Conservation (phyloP, 37 sponge, comb jelly and placozoan species). For the Corticium candelabrum region DNA sequence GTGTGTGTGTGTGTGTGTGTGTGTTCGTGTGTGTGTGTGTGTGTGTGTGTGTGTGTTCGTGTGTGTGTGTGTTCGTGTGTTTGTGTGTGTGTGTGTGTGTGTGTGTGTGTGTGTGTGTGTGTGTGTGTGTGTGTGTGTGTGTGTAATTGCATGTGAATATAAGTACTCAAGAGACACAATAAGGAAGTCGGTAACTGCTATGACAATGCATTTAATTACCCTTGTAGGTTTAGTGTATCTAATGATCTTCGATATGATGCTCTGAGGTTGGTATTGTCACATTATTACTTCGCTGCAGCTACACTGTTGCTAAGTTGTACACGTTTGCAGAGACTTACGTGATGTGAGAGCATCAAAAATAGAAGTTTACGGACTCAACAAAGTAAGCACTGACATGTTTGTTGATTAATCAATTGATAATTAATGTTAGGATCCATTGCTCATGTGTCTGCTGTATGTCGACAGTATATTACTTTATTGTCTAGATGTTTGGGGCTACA, state of each 20-base stretch:
- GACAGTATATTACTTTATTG: no score
- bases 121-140: background rate
- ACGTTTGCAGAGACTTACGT: conserved; percentile 50
- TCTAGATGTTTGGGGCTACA: no score
- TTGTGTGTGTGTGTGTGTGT: background rate
- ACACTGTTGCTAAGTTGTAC: background rate
- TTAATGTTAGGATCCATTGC: no score
- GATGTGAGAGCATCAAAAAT: conserved; percentile 83
- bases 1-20: no score
- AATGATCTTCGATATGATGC: conserved; percentile 89
- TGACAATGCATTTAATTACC: no score
- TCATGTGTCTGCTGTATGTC: no score
- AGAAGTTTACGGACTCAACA: conserved; percentile 65
- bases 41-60: no score
- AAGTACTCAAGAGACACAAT: no score
- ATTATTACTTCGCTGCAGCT: background rate
- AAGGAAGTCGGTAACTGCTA: no score
- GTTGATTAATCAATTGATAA: no score
- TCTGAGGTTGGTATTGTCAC: conserved; percentile 35
- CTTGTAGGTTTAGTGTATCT: conserved; percentile 75
- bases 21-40: no score
- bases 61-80: no score
- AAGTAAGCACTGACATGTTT: conserved; percentile 55
- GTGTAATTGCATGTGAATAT: background rate
- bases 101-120: conserved; percentile 5